Conservation (phyloP, 2,113 vertebrate genomes). For the Meriones unguiculatus region DNA sequence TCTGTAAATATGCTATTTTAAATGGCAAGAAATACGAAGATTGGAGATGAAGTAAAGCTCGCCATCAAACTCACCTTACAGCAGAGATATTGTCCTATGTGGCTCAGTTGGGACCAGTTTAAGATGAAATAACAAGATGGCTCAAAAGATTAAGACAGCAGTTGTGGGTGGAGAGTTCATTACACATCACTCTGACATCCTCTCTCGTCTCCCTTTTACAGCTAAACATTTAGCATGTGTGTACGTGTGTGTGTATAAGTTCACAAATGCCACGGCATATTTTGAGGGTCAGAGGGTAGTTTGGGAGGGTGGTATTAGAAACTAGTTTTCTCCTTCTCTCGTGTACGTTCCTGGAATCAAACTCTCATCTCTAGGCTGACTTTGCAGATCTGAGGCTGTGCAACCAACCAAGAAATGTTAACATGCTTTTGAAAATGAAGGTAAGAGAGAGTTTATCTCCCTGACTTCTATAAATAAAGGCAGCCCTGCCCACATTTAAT, state of each 20-base stretch:
- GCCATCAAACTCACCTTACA: not conserved
- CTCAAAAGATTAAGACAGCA: not conserved
- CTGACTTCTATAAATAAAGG: not conserved
- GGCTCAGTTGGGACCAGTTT: too few relatives aligned
- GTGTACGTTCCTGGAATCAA: not conserved
- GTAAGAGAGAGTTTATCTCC: not conserved
- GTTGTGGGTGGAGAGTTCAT: not conserved
- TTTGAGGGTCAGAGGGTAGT: not conserved
- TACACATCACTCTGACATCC: not conserved
- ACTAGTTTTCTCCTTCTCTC: not conserved
- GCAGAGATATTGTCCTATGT: not conserved
- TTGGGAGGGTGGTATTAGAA: not conserved
- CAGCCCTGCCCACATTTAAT: not conserved
- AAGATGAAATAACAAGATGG: not conserved
- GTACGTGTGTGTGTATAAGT: not conserved
- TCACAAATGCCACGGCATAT: not conserved
- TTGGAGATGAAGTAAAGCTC: not conserved
- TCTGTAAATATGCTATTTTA: not conserved
- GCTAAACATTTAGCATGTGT: not conserved
- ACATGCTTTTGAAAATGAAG: not conserved
- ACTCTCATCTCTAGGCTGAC: not conserved
- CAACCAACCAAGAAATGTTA: not conserved
- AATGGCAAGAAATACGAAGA: not conserved
- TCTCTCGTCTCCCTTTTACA: not conserved
- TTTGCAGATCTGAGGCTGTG: not conserved